Conservation (phyloP, 1,140 invertebrate species). For the Trypoxylus dichotomus region DNA sequence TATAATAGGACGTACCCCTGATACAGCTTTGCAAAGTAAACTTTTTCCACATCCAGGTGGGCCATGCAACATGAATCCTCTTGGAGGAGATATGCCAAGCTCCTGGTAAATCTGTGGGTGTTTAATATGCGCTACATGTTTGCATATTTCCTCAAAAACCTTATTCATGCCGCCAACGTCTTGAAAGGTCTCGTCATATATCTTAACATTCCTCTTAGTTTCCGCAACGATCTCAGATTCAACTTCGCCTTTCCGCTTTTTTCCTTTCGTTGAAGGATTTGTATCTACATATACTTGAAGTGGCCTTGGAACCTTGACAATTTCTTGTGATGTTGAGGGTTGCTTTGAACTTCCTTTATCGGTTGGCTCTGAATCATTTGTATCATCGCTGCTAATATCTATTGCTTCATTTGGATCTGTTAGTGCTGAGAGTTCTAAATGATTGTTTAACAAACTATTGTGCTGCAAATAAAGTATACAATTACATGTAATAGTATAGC, state of each 20-base stretch:
- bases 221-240: constrained; percentile 36
- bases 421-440: constrained; percentile 40
- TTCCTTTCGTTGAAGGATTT: not conserved
- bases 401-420: constrained; percentile 50
- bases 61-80: constrained; percentile 86
- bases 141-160: constrained; percentile 75
- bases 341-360: constrained; percentile 37
- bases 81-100: constrained; percentile 78
- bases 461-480: not conserved
- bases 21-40: constrained; percentile 87
- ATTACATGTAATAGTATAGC: too few relatives aligned
- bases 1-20: constrained; percentile 68
- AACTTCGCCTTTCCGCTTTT: constrained; percentile 43
- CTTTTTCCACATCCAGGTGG: constrained; percentile 95
- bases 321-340: constrained; percentile 37
- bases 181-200: constrained; percentile 39
- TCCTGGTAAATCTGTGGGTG: constrained; percentile 81
- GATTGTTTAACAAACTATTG: constrained; percentile 44
- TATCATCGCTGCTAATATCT: constrained; percentile 52
- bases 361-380: constrained; percentile 34
- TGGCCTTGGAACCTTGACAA: not conserved
- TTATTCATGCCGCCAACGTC: constrained; percentile 77
- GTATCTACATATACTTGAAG: not conserved
- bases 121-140: constrained; percentile 79
- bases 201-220: constrained; percentile 39